phyloP scores from a whole-genome alignment of 1,140 invertebrate genomes.

The Cyphomyrmex costatus region DNA sequence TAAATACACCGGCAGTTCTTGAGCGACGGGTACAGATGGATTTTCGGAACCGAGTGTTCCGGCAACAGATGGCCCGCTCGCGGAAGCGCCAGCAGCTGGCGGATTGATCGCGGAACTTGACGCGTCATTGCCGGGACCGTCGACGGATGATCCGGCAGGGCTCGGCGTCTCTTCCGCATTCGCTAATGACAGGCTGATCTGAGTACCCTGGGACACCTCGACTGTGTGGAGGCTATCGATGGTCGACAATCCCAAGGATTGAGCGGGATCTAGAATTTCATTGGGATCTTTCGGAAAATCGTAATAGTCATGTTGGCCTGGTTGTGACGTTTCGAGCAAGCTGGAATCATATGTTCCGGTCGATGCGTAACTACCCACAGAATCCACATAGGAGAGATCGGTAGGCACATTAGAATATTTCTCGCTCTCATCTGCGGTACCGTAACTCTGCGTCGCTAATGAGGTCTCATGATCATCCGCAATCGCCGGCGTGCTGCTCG shows the following conservation, averaged over 20 bases:
- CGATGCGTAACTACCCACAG: background rate
- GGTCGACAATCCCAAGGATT: constrained; percentile 49
- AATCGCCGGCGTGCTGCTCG: constrained; percentile 4
- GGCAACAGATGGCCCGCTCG: background rate
- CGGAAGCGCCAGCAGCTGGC: background rate
- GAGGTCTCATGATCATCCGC: background rate
- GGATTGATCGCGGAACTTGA: background rate
- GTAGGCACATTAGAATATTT: constrained; percentile 64
- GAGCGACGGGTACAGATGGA: background rate
- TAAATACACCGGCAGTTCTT: background rate
- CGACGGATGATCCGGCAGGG: background rate
- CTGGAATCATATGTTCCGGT: background rate
- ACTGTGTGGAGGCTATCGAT: constrained; percentile 40
- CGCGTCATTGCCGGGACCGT: constrained; percentile 21
- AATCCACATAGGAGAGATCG: background rate
- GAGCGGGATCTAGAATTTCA: background rate
- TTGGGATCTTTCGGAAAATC: constrained; percentile 35
- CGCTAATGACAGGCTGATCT: constrained; percentile 76
- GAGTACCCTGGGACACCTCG: constrained; percentile 79
- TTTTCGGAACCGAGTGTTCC: background rate
- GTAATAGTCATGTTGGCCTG: constrained; percentile 5
- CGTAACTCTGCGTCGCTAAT: constrained; percentile 1
- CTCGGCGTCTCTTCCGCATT: constrained; percentile 11
- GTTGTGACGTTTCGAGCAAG: background rate
- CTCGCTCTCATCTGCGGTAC: constrained; percentile 15